phyloP scores from a whole-genome alignment of 2,113 vertebrate genomes.

The Hypocryptadius cinnamomeus region DNA sequence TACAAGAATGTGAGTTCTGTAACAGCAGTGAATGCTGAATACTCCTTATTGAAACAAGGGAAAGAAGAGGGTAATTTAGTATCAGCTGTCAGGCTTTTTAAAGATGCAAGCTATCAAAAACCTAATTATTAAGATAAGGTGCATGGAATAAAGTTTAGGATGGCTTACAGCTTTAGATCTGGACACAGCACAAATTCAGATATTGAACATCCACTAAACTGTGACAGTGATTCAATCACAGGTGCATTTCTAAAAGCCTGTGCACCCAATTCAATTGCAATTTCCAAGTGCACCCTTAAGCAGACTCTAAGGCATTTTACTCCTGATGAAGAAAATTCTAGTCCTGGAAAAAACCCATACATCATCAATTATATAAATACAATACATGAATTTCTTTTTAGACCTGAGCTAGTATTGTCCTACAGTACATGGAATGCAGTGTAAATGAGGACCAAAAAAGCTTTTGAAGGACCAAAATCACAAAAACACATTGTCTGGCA shows the following conservation, averaged over 20 bases:
- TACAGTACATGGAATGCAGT: neutral
- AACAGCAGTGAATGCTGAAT: neutral
- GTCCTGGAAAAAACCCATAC: neutral
- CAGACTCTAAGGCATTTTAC: neutral
- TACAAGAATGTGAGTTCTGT: neutral
- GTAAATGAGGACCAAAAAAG: neutral
- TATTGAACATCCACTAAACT: neutral
- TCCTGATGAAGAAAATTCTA: neutral
- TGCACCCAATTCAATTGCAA: neutral
- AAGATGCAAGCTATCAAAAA: neutral
- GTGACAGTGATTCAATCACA: neutral
- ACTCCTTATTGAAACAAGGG: neutral
- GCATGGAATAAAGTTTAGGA: neutral
- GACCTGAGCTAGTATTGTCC: neutral
- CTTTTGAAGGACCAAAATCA: neutral
- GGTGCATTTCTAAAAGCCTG: neutral
- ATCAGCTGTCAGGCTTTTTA: neutral
- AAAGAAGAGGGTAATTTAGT: neutral
- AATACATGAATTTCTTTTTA: neutral
- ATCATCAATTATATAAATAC: neutral
- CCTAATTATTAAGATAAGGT: neutral
- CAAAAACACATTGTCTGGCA: neutral
- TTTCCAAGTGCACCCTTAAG: neutral
- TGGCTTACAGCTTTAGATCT: neutral
- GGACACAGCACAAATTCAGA: neutral